A percentile compares a stretch with the other conserved stretches of the same genome.
These are phyloP conservation scores for Eulithis testata DNA, from an alignment of 2,888 invertebrate genomes.

Conservation along the genomic window DNA sequence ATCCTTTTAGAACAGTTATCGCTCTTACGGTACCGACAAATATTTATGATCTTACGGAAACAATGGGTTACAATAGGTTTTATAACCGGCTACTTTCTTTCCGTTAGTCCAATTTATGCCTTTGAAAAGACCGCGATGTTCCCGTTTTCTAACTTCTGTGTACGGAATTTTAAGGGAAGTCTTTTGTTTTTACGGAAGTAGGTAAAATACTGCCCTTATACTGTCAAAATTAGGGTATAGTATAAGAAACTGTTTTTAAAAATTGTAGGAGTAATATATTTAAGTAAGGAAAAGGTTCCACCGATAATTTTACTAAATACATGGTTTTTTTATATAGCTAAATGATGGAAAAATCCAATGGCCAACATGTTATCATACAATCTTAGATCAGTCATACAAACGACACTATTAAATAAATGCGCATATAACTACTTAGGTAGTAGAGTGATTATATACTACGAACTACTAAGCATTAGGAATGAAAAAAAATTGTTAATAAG, in stretches of 20 bases:
- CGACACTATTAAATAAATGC: too few relatives aligned
- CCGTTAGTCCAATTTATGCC: constrained; percentile 70
- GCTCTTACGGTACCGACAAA: constrained; percentile 48
- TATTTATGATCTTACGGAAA: constrained; percentile 57
- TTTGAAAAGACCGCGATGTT: constrained; percentile 69
- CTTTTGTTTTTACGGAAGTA: constrained; percentile 39
- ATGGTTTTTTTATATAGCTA: too few relatives aligned
- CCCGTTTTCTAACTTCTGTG: constrained; percentile 49
- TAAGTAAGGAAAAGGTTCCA: too few relatives aligned
- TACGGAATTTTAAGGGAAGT: constrained; percentile 21
- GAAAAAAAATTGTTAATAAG: too few relatives aligned
- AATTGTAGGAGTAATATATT: not conserved
- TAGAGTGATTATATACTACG: too few relatives aligned
- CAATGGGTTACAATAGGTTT: constrained; percentile 55
- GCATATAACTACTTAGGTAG: too few relatives aligned
- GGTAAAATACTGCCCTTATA: constrained; percentile 6
- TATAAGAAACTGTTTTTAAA: not conserved
- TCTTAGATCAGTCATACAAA: too few relatives aligned
- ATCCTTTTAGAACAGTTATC: constrained; percentile 47
- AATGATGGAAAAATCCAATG: too few relatives aligned
- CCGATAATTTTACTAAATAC: too few relatives aligned
- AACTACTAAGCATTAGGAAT: too few relatives aligned
- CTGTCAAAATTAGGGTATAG: constrained; percentile 8
- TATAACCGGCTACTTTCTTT: constrained; percentile 72
- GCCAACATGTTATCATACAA: too few relatives aligned